These are phyloP conservation scores for Acipenser oxyrinchus DNA, from an alignment of 2,797 vertebrate genomes.

Conservation along the genomic window DNA sequence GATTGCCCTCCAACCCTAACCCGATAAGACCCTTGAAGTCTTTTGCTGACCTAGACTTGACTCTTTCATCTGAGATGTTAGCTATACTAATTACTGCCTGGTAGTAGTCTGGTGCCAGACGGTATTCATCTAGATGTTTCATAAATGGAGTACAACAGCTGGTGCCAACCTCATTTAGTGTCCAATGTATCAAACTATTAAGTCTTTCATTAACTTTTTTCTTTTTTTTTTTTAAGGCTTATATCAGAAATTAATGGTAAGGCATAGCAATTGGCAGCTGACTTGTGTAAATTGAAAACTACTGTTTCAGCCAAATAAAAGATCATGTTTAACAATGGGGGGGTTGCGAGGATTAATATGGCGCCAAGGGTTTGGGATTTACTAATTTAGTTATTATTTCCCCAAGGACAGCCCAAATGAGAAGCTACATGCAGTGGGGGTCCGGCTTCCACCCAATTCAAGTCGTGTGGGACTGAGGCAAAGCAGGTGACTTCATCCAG, in stretches of 20 bases:
- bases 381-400: conserved; percentile 20
- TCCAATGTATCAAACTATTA: conserved; percentile 41
- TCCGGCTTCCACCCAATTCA: neutral
- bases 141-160: conserved; percentile 37
- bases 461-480: neutral
- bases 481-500: conserved; percentile 18
- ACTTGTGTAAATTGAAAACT: conserved; percentile 10
- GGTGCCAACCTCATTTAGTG: conserved; percentile 55
- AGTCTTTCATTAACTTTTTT: conserved; percentile 14
- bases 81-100: conserved; percentile 87
- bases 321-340: neutral
- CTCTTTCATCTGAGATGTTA: conserved; percentile 82
- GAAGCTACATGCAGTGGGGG: conserved; percentile 4
- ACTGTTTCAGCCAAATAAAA: conserved; percentile 36
- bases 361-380: conserved; percentile 37
- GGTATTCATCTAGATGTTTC: conserved; percentile 48
- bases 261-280: neutral
- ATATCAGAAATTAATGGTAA: neutral
- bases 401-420: conserved; percentile 16
- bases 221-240: too few relatives aligned
- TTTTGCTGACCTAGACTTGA: conserved; percentile 77
- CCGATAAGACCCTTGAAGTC: conserved; percentile 88
- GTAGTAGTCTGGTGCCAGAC: conserved; percentile 64
- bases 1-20: conserved; percentile 81
- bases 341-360: conserved; percentile 38